Base-by-base conservation (phyloP, 2,888 invertebrate species). In the Ophion obscuratus region DNA sequence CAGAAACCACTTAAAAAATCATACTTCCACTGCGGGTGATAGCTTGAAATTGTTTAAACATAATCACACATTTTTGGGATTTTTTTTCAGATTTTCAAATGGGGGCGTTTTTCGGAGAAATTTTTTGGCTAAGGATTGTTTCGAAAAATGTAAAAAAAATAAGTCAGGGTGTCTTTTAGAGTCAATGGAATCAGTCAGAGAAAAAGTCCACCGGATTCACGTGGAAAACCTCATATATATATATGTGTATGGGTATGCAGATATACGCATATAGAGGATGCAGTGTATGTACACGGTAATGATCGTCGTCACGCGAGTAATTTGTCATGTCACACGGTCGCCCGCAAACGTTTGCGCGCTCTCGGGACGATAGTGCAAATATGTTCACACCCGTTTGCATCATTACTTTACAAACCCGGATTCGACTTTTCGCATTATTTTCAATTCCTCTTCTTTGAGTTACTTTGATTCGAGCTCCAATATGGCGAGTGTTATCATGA, bases 221-320 rank as follows among this genome's bases (percentile, higher is more conserved):
- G 24, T 24, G 24, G 24, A 24, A 24, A 24, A 1, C 24, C 24
- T n/a, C 24, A 76, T 61, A 61, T 64, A 17, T 61, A 61, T 64
- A 17, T 57, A 57, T 74, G 53, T 61, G 10, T 61, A 24, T 61
- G 24, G 2, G 2, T 61, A 24, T 61, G 61, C 9, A 24, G 20
- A 24, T 61, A 17, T 53, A 53, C 36, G 40, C 36, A 40, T 59
- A 66, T 62, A 76, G 67, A 75, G 31, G 62, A 59, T 77, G 71
- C 78, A 79, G 71, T 83, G 80, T 81, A 75, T 83, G 76, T 82
- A 80, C 80, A 86, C 84, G 80, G 87, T 88, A 89, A 88, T 89
- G 88, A 85, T 81, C 83, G 76, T 76, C 87, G 90, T 89, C 91
- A 89, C 88, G 89, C 89, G 81, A 88, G 81, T 89, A 87, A 88